Percentiles rank a stretch among this genome's conserved stretches.
Evolutionary conservation across 2,797 vertebrate species (phyloP).

Genomic region (Mormyrops attenuatus): DNA sequence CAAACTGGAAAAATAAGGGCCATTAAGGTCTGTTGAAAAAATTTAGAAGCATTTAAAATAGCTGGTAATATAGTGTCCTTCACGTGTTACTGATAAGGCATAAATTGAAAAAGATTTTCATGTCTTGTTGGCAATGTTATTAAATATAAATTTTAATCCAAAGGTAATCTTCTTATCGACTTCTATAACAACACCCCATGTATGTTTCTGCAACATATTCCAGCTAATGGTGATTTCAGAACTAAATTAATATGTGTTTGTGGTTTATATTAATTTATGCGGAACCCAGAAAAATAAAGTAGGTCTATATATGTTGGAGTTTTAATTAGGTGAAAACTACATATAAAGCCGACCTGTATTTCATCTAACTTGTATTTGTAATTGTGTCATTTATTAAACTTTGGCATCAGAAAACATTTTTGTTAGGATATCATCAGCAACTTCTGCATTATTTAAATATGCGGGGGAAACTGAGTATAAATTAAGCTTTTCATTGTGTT

Average conservation of each 20-base stretch:
- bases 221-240: neutral
- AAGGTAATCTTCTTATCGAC: neutral
- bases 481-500: neutral
- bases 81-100: neutral
- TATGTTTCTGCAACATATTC: neutral
- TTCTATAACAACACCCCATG: neutral
- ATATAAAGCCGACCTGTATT: neutral
- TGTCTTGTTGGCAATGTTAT: neutral
- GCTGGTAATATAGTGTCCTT: neutral
- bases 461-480: neutral
- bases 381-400: slow-evolving; percentile 13
- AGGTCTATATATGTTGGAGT: slow-evolving; percentile 1
- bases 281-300: neutral
- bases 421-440: neutral
- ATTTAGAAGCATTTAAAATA: neutral
- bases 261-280: neutral
- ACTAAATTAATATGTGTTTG: slow-evolving; percentile 8
- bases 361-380: neutral
- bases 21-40: neutral
- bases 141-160: neutral
- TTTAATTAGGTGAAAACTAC: slow-evolving; percentile 4
- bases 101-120: neutral
- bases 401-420: neutral
- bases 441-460: neutral
- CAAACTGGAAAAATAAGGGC: neutral